Base-by-base conservation (phyloP, 2,888 invertebrate genomes). In the Cinara cedri region DNA sequence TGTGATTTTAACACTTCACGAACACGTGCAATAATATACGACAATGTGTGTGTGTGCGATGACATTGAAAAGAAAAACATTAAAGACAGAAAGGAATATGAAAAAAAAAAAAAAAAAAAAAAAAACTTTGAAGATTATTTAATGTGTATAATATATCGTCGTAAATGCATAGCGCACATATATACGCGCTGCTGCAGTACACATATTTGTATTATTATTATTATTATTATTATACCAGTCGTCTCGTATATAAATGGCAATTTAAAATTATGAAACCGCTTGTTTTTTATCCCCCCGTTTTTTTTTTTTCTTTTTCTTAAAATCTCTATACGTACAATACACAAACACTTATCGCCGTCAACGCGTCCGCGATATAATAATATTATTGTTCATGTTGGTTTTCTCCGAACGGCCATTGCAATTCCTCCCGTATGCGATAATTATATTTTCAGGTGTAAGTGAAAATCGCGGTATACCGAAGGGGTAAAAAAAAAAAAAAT, bases 371-470 rank as follows among this genome's bases (percentile, higher is more conserved):
- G 34, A 6, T 34, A 3, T 4, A 34, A n/a, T n/a, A n/a, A n/a
- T n/a, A 9, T 2, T 21, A 21, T 11, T 24, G 63, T 46, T 4
- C n/a, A 9, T 42, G 51, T 51, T 34, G 49, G 26, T 72, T 72
- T 72, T 72, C 60, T 72, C 49, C 60, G 62, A 72, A 72, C 34
- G 62, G 19, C n/a, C 14, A 57, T 34, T 34, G 6, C 34, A 4
- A 34, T 34, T 34, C n/a, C 16, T 3, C 51, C 49, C 13, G 3
- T n/a, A 51, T 4, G 1, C 34, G 10, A 34, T 51, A n/a, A n/a
- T n/a, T n/a, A 72, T 19, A 63, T 74, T 74, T 74, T 74, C 72
- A 74, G 72, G 62, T 63, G 62, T 49, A 51, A 51, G 62, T 62
- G 49, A 74, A 74, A 74, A 74, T 74, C 34, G 49, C 51, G 8